phyloP scores from a whole-genome alignment of 2,113 vertebrate genomes.

The Eubucco bourcierii region DNA sequence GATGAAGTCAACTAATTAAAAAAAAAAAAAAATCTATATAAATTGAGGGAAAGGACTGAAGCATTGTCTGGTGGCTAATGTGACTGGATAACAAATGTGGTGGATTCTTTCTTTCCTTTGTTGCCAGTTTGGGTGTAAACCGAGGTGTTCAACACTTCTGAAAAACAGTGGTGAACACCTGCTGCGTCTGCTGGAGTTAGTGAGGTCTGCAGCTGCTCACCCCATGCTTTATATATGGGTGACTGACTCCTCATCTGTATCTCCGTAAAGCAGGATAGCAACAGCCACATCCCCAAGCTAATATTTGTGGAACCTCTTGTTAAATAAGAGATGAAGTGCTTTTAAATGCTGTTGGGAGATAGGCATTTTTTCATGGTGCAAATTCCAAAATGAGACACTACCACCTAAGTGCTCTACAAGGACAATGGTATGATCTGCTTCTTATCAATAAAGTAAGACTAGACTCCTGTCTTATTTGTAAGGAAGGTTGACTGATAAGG shows the following conservation, averaged over 20 bases:
- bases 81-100: conserved; percentile 2
- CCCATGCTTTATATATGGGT: fast-evolving
- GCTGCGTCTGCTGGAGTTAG: conserved; percentile 21
- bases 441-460: neutral
- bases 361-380: neutral
- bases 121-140: conserved; percentile 9
- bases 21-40: neutral
- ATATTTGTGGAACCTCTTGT: neutral
- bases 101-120: conserved; percentile 32
- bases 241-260: fast-evolving
- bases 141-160: neutral
- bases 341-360: neutral
- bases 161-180: conserved; percentile 50
- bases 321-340: neutral
- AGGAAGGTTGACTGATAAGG: neutral
- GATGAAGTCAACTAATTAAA: too few species aligned
- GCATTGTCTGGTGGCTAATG: neutral
- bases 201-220: neutral
- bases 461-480: neutral
- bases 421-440: neutral
- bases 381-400: neutral
- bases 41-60: neutral
- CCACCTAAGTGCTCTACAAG: neutral
- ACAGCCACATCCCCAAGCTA: neutral
- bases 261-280: neutral